Base-by-base conservation (phyloP, 92 coral and sea anemone species). In the Phenganax stokvisi region DNA sequence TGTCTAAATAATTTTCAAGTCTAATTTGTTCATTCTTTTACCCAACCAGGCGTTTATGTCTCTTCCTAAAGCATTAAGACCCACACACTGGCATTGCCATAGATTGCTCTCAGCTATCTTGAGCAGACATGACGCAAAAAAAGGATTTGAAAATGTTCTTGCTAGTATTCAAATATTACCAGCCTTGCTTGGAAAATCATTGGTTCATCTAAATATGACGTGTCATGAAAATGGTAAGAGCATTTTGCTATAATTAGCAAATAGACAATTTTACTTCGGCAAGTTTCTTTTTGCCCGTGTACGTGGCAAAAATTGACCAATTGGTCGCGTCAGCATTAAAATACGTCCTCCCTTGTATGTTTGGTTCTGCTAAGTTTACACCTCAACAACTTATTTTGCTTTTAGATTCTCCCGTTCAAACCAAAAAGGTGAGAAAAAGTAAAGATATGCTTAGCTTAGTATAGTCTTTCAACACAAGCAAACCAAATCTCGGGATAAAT, bases 91-190 rank as follows among this genome's bases (percentile, higher is more conserved):
- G 71, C 83, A 65, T 13, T 65, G 83, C 51, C 44, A 47, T 63
- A 27, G 55, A n/a, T 16, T 79, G 27, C 8, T 79, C 37, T 60
- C 54, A 11, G 69, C 51, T 1, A 63, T 79, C 51, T 65, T 79
- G 83, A 25, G 65, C 25, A 54, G 65, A 28, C 72, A 79, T 13
- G 73, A 79, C 28, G 44, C 57, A 5, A 3, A 3, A 79, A 56
- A 68, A 51, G 67, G 60, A 52, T 79, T 79, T 65, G 83, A 74
- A 29, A 54, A 79, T 29, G 62, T 65, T n/a, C 83, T 79, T 10
- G 74, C 83, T 7, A 65, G 51, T 51, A 79, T 79, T 53, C 83
- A 63, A n/a, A 54, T 79, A 8, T 28, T 79, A 12, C 72, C 74
- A 25, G 83, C 74, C 52, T 79, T 79, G 28, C 15, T 65, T 1